Evolutionary conservation across 2,888 invertebrate species (phyloP).

Genomic region (Drosophila anomelani): DNA sequence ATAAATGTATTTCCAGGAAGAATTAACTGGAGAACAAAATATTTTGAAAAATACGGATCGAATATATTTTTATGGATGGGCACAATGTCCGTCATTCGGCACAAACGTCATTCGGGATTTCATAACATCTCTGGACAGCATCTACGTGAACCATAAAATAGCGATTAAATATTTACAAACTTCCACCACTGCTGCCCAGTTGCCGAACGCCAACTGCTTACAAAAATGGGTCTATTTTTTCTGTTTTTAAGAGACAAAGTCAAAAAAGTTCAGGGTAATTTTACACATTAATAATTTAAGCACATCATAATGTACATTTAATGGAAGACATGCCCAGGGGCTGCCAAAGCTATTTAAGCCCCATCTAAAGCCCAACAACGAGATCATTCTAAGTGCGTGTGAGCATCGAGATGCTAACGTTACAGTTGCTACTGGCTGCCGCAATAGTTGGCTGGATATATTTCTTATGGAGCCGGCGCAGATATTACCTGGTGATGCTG

Average conservation of each 20-base stretch:
- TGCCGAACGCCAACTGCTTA: no score
- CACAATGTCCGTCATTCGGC: conserved; percentile 59
- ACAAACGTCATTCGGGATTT: conserved; percentile 66
- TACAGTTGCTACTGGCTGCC: conserved; percentile 35
- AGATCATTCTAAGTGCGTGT: no score
- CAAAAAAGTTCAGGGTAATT: no score
- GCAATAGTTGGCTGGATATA: conserved; percentile 60
- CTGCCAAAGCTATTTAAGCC: no score
- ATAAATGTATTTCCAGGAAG: neutral
- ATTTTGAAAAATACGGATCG: conserved; percentile 56
- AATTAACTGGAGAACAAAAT: neutral
- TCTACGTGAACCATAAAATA: conserved; percentile 56
- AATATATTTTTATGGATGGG: conserved; percentile 70
- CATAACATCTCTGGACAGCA: conserved; percentile 65
- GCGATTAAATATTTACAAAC: no score
- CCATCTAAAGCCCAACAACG: no score
- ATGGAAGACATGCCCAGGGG: no score
- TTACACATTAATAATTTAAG: no score
- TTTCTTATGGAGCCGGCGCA: conserved; percentile 72
- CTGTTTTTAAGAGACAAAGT: no score
- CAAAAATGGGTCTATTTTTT: no score
- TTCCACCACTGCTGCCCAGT: no score
- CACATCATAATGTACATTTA: no score
- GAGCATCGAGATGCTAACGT: conserved; percentile 22
- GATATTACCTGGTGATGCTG: conserved; percentile 63